phyloP scores from a whole-genome alignment of 2,888 invertebrate species.

The Liodrosophila aerea region DNA sequence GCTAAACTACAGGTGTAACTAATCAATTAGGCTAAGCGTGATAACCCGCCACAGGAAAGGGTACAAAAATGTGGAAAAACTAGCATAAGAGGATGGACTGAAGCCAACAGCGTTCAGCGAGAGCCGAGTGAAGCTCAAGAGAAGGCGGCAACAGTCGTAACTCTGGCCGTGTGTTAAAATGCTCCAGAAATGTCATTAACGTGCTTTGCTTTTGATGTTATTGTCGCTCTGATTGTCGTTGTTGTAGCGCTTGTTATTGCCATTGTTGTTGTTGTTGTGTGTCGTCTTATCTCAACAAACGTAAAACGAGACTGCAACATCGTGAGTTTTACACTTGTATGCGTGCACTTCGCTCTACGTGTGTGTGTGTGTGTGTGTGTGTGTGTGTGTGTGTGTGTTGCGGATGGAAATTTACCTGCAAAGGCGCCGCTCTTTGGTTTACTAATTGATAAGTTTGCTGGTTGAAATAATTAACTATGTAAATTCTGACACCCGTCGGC shows the following conservation, averaged over 20 bases:
- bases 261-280: conserved; percentile 4
- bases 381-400: conserved; percentile 5
- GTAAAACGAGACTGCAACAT: conserved; percentile 59
- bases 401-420: conserved; percentile 61
- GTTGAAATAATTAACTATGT: conserved; percentile 59
- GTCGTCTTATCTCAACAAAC: conserved; percentile 58
- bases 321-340: conserved; percentile 8
- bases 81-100: conserved; percentile 34
- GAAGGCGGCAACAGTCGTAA: not conserved
- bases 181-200: conserved; percentile 70
- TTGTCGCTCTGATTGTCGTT: conserved; percentile 27
- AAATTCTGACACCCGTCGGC: conserved; percentile 52
- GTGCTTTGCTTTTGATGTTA: conserved; percentile 51
- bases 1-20: too few relatives aligned
- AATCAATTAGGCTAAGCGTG: conserved; percentile 19
- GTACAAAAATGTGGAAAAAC: conserved; percentile 68
- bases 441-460: conserved; percentile 57
- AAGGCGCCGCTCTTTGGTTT: conserved; percentile 51
- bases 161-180: conserved; percentile 45
- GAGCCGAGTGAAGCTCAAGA: conserved; percentile 1
- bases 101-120: not conserved
- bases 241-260: conserved; percentile 43
- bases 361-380: not conserved
- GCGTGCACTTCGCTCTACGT: not conserved
- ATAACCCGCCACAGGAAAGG: conserved; percentile 13